Percentiles rank a stretch among this genome's conserved stretches.
phyloP scores from a whole-genome alignment of 2,888 invertebrate genomes.

The Platynereis dumerilii region DNA sequence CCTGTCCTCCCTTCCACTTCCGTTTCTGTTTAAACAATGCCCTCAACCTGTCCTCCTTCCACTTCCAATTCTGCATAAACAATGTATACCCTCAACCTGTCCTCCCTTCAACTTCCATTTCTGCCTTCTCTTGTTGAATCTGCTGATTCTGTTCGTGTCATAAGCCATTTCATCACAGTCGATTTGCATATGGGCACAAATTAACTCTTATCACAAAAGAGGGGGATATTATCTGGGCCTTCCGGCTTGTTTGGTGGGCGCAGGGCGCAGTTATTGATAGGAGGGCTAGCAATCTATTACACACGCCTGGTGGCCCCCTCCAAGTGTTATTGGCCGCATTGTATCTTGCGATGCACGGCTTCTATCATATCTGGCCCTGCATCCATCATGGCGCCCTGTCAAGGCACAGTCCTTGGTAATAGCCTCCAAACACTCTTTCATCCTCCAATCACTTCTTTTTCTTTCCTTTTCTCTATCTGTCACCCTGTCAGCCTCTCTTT shows the following conservation, averaged over 20 bases:
- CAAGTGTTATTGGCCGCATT: neutral
- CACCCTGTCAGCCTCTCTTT: no score
- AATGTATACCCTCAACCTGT: no score
- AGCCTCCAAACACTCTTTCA: no score
- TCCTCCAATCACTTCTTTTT: no score
- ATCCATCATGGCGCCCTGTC: conserved; percentile 13
- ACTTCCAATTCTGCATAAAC: no score
- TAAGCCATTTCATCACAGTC: neutral
- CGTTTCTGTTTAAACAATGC: no score
- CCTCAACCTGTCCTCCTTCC: no score
- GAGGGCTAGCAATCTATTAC: conserved; percentile 5
- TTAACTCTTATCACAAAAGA: conserved; percentile 8
- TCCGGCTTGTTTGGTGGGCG: conserved; percentile 1
- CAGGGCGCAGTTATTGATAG: neutral
- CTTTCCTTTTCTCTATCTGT: no score
- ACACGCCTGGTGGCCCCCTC: neutral
- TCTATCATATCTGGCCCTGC: conserved; percentile 19
- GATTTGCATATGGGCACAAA: conserved; percentile 14
- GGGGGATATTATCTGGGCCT: conserved; percentile 9
- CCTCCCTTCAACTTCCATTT: no score
- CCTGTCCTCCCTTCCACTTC: no score
- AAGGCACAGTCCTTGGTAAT: neutral
- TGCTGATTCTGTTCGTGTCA: no score
- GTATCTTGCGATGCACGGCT: conserved; percentile 1
- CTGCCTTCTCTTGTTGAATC: no score